Conservation (phyloP, 2,888 invertebrate species). For the Polymixis lichenea region DNA sequence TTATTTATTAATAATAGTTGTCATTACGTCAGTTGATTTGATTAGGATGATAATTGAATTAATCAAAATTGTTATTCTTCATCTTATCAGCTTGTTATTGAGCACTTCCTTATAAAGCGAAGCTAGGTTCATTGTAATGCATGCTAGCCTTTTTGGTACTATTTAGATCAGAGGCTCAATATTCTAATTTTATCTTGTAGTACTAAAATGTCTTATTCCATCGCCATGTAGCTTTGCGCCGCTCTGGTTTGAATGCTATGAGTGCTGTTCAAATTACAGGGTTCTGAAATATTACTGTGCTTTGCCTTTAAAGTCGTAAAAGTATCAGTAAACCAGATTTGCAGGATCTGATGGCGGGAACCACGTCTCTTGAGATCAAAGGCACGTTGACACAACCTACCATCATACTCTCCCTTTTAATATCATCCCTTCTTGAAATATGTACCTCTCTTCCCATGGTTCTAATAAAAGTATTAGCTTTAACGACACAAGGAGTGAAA, state of each 20-base stretch:
- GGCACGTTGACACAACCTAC: background rate
- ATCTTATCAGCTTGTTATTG: constrained; percentile 15
- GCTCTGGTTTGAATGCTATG: background rate
- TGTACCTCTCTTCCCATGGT: background rate
- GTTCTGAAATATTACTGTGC: background rate
- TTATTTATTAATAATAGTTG: constrained; percentile 32
- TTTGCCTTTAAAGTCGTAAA: background rate
- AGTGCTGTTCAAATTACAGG: background rate
- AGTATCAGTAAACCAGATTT: background rate
- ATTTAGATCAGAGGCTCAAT: too few relatives aligned
- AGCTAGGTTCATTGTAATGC: constrained; percentile 1
- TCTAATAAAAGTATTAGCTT: background rate
- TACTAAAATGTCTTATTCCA: background rate
- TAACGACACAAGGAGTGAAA: background rate
- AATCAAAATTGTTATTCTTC: constrained; percentile 26
- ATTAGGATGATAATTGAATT: constrained; percentile 31
- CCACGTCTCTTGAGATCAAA: too few relatives aligned
- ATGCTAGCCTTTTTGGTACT: background rate
- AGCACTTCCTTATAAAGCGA: background rate
- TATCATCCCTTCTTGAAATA: background rate
- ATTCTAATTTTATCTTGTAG: background rate
- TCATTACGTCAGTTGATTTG: constrained; percentile 47
- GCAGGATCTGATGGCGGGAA: background rate
- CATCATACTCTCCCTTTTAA: too few relatives aligned
- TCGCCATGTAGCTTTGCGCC: background rate